These are phyloP conservation scores for Phaethornis superciliosus DNA, from an alignment of 2,113 vertebrate genomes.

Conservation along the genomic window DNA sequence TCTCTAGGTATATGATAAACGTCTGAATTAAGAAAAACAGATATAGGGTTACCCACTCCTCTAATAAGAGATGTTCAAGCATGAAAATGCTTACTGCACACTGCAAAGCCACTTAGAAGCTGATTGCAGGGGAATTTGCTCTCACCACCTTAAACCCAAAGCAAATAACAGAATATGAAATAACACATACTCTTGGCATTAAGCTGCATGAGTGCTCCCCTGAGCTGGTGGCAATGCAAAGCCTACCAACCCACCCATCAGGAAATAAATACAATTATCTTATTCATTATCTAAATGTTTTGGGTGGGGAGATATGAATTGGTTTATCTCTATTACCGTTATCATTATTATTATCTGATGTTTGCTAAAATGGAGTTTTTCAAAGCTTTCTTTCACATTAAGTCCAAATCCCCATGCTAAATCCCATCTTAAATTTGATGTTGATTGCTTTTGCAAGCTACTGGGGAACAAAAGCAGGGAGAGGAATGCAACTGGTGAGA, in stretches of 20 bases:
- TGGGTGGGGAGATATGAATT: not conserved
- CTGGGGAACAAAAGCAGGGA: not conserved
- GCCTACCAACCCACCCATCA: not conserved
- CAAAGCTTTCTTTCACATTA: not conserved
- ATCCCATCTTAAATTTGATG: not conserved
- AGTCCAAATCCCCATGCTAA: not conserved
- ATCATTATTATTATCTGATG: conserved; percentile 5
- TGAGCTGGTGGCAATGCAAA: not conserved
- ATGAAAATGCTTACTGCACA: not conserved
- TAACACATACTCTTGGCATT: conserved; percentile 34
- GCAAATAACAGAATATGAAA: conserved; percentile 52
- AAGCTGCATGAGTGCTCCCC: not conserved
- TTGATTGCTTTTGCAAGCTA: not conserved
- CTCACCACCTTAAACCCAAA: conserved; percentile 40
- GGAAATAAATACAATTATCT: not conserved
- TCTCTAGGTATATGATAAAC: not conserved
- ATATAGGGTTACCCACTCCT: not conserved
- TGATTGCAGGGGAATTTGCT: conserved; percentile 21
- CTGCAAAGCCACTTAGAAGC: not conserved
- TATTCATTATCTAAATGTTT: conserved; percentile 39
- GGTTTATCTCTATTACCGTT: not conserved
- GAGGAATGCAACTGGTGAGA: not conserved
- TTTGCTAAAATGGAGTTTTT: conserved; percentile 1
- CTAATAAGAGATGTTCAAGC: not conserved
- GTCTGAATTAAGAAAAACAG: not conserved